These are phyloP conservation scores for Porites rus DNA, from an alignment of 92 coral and sea anemone genomes.

Conservation along the genomic window DNA sequence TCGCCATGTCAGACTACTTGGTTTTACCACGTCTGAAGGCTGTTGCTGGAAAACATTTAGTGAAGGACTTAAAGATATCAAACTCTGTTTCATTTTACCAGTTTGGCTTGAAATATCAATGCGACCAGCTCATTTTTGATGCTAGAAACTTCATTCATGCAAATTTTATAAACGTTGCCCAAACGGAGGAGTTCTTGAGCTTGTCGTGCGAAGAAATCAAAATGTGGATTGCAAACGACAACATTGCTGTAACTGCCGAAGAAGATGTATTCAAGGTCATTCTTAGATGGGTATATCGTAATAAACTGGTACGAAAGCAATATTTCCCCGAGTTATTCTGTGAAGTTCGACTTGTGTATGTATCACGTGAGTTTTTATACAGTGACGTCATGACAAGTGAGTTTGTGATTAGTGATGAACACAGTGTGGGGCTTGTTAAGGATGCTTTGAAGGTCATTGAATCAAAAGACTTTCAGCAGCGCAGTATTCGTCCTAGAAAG, in stretches of 20 bases:
- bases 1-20: background rate
- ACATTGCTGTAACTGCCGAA: background rate
- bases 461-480: background rate
- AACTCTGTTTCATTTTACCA: background rate
- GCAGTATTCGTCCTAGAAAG: background rate
- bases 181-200: background rate
- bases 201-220: background rate
- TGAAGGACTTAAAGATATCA: background rate
- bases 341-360: background rate
- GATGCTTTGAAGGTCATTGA: background rate
- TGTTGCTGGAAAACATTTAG: background rate
- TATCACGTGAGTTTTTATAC: background rate
- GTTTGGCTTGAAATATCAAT: background rate
- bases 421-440: background rate
- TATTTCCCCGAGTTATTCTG: background rate
- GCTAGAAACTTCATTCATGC: background rate
- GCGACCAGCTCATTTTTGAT: background rate
- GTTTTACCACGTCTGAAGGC: background rate
- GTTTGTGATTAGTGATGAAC: background rate
- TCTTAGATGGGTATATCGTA: conserved; percentile 9
- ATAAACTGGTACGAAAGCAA: background rate
- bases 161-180: background rate
- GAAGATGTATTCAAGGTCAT: conserved; percentile 14
- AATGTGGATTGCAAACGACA: conserved; percentile 5
- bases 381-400: conserved; percentile 4